phyloP scores from a whole-genome alignment of 23 tunicate species.

The Corella eumyota region DNA sequence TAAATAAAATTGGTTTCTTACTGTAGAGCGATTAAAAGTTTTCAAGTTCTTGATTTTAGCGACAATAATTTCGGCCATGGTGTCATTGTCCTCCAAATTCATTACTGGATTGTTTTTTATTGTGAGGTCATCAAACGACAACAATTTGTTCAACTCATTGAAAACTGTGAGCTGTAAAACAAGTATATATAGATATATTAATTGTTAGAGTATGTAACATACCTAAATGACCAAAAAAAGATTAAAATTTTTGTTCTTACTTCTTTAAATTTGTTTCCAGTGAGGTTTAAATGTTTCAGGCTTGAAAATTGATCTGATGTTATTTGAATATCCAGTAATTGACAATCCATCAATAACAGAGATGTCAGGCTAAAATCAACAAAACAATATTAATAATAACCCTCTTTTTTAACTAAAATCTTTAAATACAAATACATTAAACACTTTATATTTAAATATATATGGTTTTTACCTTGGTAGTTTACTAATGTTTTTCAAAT shows the following conservation, averaged over 20 bases:
- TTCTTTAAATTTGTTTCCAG: conserved; percentile 26
- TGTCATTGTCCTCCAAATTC: conserved; percentile 14
- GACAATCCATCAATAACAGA: conserved; percentile 40
- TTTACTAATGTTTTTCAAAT: conserved; percentile 8
- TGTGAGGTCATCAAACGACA: conserved; percentile 10
- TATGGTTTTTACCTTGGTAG: conserved; percentile 35
- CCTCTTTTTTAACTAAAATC: no score
- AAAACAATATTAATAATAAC: no score
- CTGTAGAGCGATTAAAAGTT: conserved; percentile 15
- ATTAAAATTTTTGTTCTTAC: conserved; percentile 9
- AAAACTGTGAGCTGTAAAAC: conserved; percentile 31
- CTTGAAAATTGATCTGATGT: conserved; percentile 12
- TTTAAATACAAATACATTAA: no score
- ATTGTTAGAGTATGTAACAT: no score
- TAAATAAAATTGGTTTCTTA: no score
- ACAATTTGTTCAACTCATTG: conserved; percentile 53
- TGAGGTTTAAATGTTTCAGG: conserved; percentile 20
- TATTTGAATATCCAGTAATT: conserved; percentile 9
- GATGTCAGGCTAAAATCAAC: conserved; percentile 18
- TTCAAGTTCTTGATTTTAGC: conserved; percentile 52
- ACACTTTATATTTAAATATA: no score
- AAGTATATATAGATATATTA: no score
- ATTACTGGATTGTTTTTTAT: conserved; percentile 36
- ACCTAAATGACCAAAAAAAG: no score
- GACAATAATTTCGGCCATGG: conserved; percentile 50